A percentile compares a stretch with the other conserved stretches of the same genome.
These are phyloP conservation scores for Jordanella pulchra DNA, from an alignment of 2,797 vertebrate genomes.

Conservation along the genomic window DNA sequence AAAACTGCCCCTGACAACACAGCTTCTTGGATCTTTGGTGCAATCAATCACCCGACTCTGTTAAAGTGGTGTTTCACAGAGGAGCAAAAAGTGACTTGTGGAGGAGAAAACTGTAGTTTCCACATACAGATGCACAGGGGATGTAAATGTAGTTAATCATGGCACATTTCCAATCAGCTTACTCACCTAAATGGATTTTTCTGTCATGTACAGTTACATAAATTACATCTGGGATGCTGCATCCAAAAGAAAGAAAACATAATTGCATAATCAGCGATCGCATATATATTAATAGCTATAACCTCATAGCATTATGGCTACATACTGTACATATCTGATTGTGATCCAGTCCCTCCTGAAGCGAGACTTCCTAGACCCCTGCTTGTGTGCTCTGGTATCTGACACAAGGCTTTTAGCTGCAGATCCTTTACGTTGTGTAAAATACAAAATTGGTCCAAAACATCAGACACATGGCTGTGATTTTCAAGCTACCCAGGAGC, in stretches of 20 bases:
- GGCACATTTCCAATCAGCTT: background rate
- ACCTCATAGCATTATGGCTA: background rate
- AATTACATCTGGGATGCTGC: background rate
- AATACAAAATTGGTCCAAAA: too few species aligned
- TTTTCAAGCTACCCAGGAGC: too few species aligned
- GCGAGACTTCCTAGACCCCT: background rate
- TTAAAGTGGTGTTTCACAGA: constrained; percentile 2
- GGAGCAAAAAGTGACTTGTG: background rate
- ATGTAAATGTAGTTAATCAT: background rate
- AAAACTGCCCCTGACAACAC: background rate
- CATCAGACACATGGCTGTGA: too few species aligned
- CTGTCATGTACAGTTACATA: constrained; percentile 2
- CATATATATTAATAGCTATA: background rate
- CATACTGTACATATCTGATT: background rate
- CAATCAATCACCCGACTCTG: background rate
- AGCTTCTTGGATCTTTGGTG: background rate
- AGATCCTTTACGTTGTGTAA: too few species aligned
- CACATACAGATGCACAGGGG: background rate
- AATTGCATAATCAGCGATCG: background rate
- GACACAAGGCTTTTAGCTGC: too few species aligned
- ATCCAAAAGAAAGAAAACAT: background rate
- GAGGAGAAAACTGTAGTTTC: background rate
- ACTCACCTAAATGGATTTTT: constrained; percentile 6
- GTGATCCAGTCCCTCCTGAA: background rate
- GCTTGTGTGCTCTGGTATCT: too few species aligned